Conservation (phyloP, 2,797 vertebrate species). For the Xenopus petersii region DNA sequence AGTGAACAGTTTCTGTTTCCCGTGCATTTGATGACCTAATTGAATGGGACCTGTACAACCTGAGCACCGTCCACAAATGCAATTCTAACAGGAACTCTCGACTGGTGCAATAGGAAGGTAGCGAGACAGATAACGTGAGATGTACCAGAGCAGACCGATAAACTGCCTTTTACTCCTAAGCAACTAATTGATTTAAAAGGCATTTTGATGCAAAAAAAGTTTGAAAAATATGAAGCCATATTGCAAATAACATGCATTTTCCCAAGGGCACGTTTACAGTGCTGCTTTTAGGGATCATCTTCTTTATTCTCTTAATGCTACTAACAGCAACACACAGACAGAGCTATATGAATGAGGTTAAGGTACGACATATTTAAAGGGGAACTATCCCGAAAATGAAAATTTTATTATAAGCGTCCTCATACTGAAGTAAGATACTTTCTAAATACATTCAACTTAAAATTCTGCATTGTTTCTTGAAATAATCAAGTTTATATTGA, state of each 20-base stretch:
- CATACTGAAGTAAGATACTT: no score
- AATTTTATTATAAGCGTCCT: no score
- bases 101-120: not conserved
- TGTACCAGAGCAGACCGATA: conserved; percentile 20
- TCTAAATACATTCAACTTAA: no score
- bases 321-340: not conserved
- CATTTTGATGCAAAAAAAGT: not conserved
- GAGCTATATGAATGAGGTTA: no score
- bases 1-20: conserved; percentile 65
- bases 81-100: not conserved
- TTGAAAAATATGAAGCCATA: conserved; percentile 32
- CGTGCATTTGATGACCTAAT: not conserved
- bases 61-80: not conserved
- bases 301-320: not conserved
- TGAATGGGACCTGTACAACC: not conserved
- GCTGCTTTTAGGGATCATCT: conserved; percentile 1
- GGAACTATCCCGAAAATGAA: no score
- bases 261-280: not conserved
- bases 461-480: no score
- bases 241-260: conserved; percentile 13
- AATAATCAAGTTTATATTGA: no score
- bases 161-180: conserved; percentile 17
- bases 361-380: no score
- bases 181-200: conserved; percentile 13
- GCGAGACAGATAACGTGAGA: not conserved